Evolutionary conservation across 2,113 vertebrate genomes (phyloP), one percentile per base, ranked within the genome.

Genomic region (Perca flavescens): DNA sequence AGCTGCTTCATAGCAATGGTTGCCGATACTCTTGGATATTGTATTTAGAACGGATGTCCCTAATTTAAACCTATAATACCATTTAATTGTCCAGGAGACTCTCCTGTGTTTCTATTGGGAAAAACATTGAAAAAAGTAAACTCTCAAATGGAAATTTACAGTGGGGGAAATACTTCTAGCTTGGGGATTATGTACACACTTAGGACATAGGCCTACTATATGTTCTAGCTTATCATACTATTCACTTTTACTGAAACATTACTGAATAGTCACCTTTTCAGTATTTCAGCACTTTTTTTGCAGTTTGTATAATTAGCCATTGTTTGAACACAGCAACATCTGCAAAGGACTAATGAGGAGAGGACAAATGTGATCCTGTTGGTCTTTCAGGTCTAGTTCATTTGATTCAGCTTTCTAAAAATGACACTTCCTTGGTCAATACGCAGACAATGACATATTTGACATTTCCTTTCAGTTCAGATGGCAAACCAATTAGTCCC

Each of bases 401-500:
- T 52, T 49, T n/a, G 5, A 68, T 17, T 36, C 49, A 47, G 16
- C 25, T 64, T 22, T 61, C 3, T 54, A 28, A 43, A 52, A 46
- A 31, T 43, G 3, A 56, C 8, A 28, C 12, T 40, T 46, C 34
- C 14, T 53, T 12, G 10, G 43, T 53, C 0, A 36, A 75, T 43
- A 22, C 1, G 2, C 16, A 65, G 43, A 25, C 14, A 40, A 31
- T 25, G 16, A 60, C 46, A 60, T 46, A 21, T 43, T 71, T 65
- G 19, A 16, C 50, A 80, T 66, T 66, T 76, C 25, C 21, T 77
- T 80, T 75, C 52, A 66, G 14, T 43, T 68, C 63, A 54, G 14
- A 52, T 56, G 47, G 46, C 5, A 40, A 36, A 50, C 28, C 28
- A 64, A 63, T 70, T 46, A 79, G 34, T 53, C 19, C 6, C 8